Evolutionary conservation across 2,113 vertebrate genomes (phyloP), one percentile per base, ranked within the genome.

Genomic region (Haplochromis vanheusdeni): DNA sequence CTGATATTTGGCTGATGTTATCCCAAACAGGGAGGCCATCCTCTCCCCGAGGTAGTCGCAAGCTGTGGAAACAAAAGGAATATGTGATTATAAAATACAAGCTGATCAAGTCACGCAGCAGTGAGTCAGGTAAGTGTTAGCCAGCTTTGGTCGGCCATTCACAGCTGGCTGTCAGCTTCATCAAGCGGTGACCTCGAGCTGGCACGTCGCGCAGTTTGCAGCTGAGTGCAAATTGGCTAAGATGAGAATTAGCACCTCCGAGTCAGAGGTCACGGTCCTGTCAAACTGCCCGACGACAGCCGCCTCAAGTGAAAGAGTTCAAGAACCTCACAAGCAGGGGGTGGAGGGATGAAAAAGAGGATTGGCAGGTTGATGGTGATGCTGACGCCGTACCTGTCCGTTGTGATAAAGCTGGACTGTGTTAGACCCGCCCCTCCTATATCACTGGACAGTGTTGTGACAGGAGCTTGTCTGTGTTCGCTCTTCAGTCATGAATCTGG

Each of bases 31-130:
- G 26, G 98, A 98, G 10, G 98, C 98, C 95, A 99, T 98, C 93
- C 97, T 98, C 94, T 99, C 99, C 75, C 99, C 98, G 60, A 99
- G 95, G 91, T 99, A 99, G 93, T 99, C 99, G 92, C 98, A 99
- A 11, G 99, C 99, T 99, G 91, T 56, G 86, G 85, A 87, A 31
- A 85, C 9, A 79, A 80, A 31, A 49, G 58, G 2, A 9, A n/a
- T 17, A 68, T 2, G 47, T 23, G 16, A 9, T 12, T 33, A 60
- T 42, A 40, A 26, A 5, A 1, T 23, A 31, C 9, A 7, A n/a
- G 12, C 16, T 28, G 52, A 42, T 58, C 4, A 9, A 35, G 6
- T 58, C 12, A 31, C 3, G 0, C 9, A 10, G 33, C 33, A 5
- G 23, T 0, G 70, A 31, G 23, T 49, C 23, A 49, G 23, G 23